Evolutionary conservation across 2,888 invertebrate species (phyloP), one percentile per base, ranked within the genome.

Genomic region (Rhingia campestris): DNA sequence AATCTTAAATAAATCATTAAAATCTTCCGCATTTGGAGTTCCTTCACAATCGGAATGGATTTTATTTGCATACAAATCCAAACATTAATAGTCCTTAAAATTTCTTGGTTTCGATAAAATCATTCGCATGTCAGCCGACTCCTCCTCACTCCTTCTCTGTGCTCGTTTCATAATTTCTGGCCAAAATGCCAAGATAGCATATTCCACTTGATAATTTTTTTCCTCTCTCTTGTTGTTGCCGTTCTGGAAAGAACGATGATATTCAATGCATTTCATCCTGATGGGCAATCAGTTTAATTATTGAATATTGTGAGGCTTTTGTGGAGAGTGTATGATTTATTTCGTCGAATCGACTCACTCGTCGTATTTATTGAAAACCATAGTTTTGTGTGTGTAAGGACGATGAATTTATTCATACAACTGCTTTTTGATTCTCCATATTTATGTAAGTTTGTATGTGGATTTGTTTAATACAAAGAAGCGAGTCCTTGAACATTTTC

Each of bases 61-160:
- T 73, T 73, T 76, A 74, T 82, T 79, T 79, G 67, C 82, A 82
- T 79, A 47, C 58, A 74, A 74, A 82, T 73, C 33, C 67, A 47
- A 79, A 69, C 67, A 82, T 82, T 79, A 82, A 82, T 77, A 82
- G 81, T 81, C 81, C 77, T 81, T 77, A 61, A 77, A 81, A 54
- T 61, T 54, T 72, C 22, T 63, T 77, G 49, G 63, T 61, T 77
- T 22, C 35, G 10, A 39, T 30, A 43, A 47, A 14, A 80, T 3
- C 12, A 9, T 30, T n/a, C 32, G 5, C 61, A 5, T 61, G 12
- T 14, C 12, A 22, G 22, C 22, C 22, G 22, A 22, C 1, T 22
- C 12, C 9, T 14, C 49, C 30, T 5, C 66, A 4, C 54, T 64
- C 45, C 30, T 39, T 35, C 30, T 49, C 1, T 30, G 32, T 37